Evolutionary conservation across 2,113 vertebrate genomes (phyloP).

Genomic region (Malurus melanocephalus): DNA sequence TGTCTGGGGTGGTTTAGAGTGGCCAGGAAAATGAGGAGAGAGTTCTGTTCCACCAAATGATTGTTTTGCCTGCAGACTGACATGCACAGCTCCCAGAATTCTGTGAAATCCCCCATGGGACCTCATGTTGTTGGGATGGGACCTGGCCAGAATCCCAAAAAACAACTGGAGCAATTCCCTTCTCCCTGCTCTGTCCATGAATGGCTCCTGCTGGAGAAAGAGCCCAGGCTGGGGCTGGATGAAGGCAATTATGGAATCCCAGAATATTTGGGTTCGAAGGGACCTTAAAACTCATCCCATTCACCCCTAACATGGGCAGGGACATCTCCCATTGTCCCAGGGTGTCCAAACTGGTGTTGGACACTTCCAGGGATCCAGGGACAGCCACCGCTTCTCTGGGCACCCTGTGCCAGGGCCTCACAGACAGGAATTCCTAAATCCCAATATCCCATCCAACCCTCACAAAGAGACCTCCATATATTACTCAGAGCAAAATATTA

Average conservation of each 20-base stretch:
- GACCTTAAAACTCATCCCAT: not conserved
- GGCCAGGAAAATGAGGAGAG: not conserved
- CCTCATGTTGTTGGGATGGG: not conserved
- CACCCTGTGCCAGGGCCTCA: no score
- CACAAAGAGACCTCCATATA: not conserved
- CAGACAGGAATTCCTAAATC: not conserved
- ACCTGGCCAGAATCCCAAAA: not conserved
- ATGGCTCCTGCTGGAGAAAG: not conserved
- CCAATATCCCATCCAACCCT: not conserved
- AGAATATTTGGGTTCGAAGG: not conserved
- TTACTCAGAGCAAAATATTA: not conserved
- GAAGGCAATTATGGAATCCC: not conserved
- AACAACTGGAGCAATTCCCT: accelerated
- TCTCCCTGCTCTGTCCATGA: not conserved
- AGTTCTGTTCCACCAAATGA: not conserved
- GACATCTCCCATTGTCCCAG: accelerated
- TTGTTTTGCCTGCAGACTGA: not conserved
- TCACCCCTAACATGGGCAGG: not conserved
- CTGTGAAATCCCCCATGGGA: not conserved
- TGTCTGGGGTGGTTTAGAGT: not conserved
- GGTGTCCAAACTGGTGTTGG: not conserved
- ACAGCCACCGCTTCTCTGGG: not conserved
- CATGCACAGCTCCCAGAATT: not conserved
- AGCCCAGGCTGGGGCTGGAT: not conserved
- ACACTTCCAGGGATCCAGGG: not conserved